Evolutionary conservation across 2,797 vertebrate genomes (phyloP), one percentile per base, ranked within the genome.

Genomic region (Rousettus madagascariensis): DNA sequence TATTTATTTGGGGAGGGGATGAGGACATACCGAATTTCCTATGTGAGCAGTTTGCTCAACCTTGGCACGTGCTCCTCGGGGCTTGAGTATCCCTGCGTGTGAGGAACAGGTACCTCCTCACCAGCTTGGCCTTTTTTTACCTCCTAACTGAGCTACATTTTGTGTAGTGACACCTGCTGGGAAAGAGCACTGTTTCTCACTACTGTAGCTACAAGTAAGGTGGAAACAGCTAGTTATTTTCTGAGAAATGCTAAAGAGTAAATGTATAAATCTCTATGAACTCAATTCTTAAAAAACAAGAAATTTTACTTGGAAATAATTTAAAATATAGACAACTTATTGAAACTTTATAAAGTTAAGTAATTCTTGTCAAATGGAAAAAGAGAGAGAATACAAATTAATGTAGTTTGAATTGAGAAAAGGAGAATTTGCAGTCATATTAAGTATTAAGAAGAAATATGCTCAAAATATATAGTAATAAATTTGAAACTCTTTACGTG

Each of bases 391-490:
- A 57, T 66, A 72, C 53, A 84, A 89, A 33, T 90, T 74, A 91
- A 20, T 77, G 19, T 38, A 66, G 41, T 86, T 72, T 75, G 63
- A 87, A 41, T 22, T 86, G 69, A 93, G 77, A 79, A 93, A 43
- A 55, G 41, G 51, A 82, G 33, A 74, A 63, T 26, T 65, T 20
- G 28, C 15, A 78, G n/a, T 77, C 15, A 38, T 53, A 61, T 72
- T 82, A 92, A 69, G 36, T 69, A 57, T 83, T 78, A 83, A 89
- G 46, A 94, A 80, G 66, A 86, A 65, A 77, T 78, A 83, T 46
- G n/a, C 26, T n/a, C 22, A 49, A 85, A 80, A 82, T 80, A n/a
- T 33, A 72, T 26, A 75, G 15, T 61, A 61, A 80, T 91, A 80
- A 41, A 85, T 63, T 75, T 51, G 66, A 94, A 94, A 80, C 63